Conservation (phyloP, 2,888 invertebrate genomes). For the Oligia strigilis region DNA sequence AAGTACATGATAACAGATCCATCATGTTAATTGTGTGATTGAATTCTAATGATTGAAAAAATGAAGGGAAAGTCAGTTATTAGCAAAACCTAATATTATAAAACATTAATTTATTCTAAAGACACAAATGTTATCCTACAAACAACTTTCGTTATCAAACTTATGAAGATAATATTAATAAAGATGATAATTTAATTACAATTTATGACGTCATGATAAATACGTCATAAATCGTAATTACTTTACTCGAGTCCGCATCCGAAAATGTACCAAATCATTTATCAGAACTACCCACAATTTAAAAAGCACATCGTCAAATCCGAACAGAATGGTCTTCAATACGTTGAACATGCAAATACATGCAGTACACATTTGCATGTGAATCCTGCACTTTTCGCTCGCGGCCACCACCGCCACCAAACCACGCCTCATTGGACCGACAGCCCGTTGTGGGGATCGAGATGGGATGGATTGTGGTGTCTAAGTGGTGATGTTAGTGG, state of each 20-base stretch:
- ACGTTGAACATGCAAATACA: constrained; percentile 74
- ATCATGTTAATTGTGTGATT: neutral
- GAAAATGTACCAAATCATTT: constrained; percentile 27
- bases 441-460: constrained; percentile 24
- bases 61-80: neutral
- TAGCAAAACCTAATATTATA: neutral
- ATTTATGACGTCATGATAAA: neutral
- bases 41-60: neutral
- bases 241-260: too few relatives aligned
- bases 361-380: constrained; percentile 72
- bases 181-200: neutral
- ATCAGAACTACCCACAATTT: constrained; percentile 12
- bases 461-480: neutral
- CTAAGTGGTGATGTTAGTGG: neutral
- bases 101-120: neutral
- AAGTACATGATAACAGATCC: neutral
- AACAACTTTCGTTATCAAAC: neutral
- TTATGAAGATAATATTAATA: neutral
- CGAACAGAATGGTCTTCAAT: constrained; percentile 55
- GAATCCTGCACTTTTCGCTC: constrained; percentile 74
- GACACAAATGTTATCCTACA: neutral
- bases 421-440: constrained; percentile 55
- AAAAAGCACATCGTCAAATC: constrained; percentile 46
- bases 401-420: constrained; percentile 34
- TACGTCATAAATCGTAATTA: too few relatives aligned